Evolutionary conservation across 1,140 invertebrate genomes (phyloP).

Genomic region (Scaptomyza graminum): DNA sequence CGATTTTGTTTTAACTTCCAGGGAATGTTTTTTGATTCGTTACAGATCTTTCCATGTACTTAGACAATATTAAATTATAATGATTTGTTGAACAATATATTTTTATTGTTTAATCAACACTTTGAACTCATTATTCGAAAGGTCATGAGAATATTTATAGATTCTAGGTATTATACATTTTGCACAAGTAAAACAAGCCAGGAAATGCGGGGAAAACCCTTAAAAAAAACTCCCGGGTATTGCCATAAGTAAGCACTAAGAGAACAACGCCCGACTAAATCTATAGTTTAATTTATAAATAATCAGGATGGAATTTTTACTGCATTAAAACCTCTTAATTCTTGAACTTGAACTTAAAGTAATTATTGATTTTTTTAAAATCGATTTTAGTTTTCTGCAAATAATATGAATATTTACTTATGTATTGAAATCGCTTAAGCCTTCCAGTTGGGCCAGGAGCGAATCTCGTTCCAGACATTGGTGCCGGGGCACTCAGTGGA

Average conservation of each 20-base stretch:
- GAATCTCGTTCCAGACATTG: constrained; percentile 87
- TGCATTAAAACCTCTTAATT: too few relatives aligned
- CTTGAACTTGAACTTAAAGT: too few relatives aligned
- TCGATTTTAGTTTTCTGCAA: constrained; percentile 32
- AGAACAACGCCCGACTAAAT: background rate
- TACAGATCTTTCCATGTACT: too few relatives aligned
- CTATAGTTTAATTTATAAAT: too few relatives aligned
- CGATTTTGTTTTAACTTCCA: too few relatives aligned
- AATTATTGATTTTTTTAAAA: constrained; percentile 48
- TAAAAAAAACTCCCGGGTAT: constrained; percentile 25
- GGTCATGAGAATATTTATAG: background rate
- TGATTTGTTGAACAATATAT: too few relatives aligned
- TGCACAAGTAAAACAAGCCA: background rate
- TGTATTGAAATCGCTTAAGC: constrained; percentile 43
- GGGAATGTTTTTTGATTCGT: too few relatives aligned
- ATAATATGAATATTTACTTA: background rate
- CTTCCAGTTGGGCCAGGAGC: constrained; percentile 87
- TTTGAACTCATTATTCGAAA: too few relatives aligned
- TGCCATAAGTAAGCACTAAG: background rate
- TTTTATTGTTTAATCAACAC: background rate
- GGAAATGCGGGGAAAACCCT: constrained; percentile 6
- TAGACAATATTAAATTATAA: too few relatives aligned
- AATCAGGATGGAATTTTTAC: too few relatives aligned
- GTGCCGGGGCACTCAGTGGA: constrained; percentile 90
- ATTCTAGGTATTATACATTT: too few relatives aligned